Evolutionary conservation across 1,140 invertebrate species (phyloP).

Genomic region (Subanguina moxae): DNA sequence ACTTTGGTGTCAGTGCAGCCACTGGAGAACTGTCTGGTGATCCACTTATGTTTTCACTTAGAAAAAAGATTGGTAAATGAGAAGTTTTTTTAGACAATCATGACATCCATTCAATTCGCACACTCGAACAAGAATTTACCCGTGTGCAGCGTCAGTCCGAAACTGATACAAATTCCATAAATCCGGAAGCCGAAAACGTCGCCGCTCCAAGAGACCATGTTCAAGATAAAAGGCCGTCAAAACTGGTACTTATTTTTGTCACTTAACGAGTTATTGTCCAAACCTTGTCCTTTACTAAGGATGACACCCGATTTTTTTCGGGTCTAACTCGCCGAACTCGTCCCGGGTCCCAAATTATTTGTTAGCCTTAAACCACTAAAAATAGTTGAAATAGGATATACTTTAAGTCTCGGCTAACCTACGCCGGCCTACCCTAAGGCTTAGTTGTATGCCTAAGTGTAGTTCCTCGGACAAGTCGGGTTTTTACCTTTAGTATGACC

Average conservation of each 20-base stretch:
- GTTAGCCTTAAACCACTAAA: no score
- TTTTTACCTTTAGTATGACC: no score
- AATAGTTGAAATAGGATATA: no score
- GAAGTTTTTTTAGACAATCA: slow-evolving; percentile 73
- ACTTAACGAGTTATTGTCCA: no score
- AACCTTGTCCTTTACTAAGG: no score
- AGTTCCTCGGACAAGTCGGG: no score
- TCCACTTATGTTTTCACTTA: not conserved
- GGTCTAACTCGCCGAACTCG: no score
- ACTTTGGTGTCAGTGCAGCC: slow-evolving; percentile 85
- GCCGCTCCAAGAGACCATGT: slow-evolving; percentile 57
- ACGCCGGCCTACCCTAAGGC: no score
- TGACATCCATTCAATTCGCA: slow-evolving; percentile 78
- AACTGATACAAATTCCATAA: slow-evolving; percentile 40
- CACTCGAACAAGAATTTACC: slow-evolving; percentile 58
- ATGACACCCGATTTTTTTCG: no score
- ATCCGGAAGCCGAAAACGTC: slow-evolving; percentile 49
- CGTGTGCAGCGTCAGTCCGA: slow-evolving; percentile 50
- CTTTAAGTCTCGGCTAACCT: no score
- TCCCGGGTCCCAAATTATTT: no score
- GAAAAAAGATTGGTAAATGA: slow-evolving; percentile 26
- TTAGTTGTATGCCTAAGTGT: no score
- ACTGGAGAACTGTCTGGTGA: slow-evolving; percentile 80
- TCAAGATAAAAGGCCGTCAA: slow-evolving; percentile 49
- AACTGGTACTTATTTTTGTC: slow-evolving; percentile 25